Percentiles rank a stretch among this genome's conserved stretches.
phyloP scores from a whole-genome alignment of 2,888 invertebrate species.

The Eumerus sabulonum region DNA sequence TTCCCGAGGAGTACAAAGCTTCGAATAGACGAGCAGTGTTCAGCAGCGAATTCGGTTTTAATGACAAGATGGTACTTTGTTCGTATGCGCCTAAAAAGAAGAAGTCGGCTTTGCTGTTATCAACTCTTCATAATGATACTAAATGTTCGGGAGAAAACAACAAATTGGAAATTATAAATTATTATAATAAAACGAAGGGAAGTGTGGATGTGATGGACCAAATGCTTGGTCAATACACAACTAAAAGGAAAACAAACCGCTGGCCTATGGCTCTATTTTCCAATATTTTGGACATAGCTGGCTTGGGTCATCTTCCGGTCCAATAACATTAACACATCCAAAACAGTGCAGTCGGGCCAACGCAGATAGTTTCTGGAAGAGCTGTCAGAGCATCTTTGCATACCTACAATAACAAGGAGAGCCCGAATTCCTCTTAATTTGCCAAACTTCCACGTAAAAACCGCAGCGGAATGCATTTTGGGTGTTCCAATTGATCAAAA shows the following conservation, averaged over 20 bases:
- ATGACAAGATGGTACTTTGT: slow-evolving; percentile 1
- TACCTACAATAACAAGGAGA: neutral
- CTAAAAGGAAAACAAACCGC: slow-evolving; percentile 6
- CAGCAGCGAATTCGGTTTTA: slow-evolving; percentile 3
- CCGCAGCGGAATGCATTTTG: slow-evolving; percentile 1
- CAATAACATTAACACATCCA: neutral
- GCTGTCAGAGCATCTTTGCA: neutral
- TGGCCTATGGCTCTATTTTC: neutral
- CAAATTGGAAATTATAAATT: slow-evolving; percentile 11
- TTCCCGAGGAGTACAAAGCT: slow-evolving; percentile 3
- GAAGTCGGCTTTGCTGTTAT: slow-evolving; percentile 5
- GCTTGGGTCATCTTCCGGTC: neutral
- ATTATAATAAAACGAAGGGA: neutral
- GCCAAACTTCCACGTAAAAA: neutral
- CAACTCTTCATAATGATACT: slow-evolving; percentile 10
- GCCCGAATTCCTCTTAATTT: neutral
- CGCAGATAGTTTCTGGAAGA: neutral
- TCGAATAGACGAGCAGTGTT: slow-evolving; percentile 3
- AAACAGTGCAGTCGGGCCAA: neutral
- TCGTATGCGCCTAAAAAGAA: neutral
- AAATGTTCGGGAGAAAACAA: slow-evolving; percentile 1
- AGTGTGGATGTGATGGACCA: neutral
- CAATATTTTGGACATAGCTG: slow-evolving; percentile 6
- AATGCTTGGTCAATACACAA: neutral
- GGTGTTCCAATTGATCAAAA: neutral